Evolutionary conservation across 2,888 invertebrate species (phyloP).

Genomic region (Pristionchus fissidentatus): DNA sequence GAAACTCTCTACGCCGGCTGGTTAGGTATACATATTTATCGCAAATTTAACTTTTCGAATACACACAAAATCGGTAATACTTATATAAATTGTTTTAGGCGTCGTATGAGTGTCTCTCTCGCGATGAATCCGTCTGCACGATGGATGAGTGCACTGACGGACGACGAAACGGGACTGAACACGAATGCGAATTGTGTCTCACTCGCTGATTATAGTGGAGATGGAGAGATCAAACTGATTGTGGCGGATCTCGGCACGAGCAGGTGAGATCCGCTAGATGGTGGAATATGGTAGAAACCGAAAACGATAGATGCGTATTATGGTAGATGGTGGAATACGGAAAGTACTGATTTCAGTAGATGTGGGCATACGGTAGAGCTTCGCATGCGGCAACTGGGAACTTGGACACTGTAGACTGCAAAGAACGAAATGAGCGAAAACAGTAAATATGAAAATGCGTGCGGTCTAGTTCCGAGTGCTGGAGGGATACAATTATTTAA

Average conservation of each 20-base stretch:
- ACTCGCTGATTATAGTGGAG: background rate
- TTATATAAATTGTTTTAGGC: too few species aligned
- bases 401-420: background rate
- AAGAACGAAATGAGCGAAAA: too few species aligned
- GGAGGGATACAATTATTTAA: too few species aligned
- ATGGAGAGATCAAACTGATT: slow-evolving; percentile 33
- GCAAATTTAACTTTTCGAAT: too few species aligned
- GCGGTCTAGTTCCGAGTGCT: too few species aligned
- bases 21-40: too few species aligned
- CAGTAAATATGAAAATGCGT: too few species aligned
- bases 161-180: slow-evolving; percentile 11
- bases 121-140: background rate
- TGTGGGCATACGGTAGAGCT: background rate
- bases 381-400: background rate
- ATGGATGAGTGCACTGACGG: slow-evolving; percentile 41
- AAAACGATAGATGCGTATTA: background rate
- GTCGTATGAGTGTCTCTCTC: too few species aligned
- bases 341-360: background rate
- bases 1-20: too few species aligned
- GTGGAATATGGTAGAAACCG: background rate
- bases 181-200: slow-evolving; percentile 42
- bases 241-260: slow-evolving; percentile 37
- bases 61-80: too few species aligned
- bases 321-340: too few species aligned
- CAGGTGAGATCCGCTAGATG: background rate